Percentiles rank a stretch among this genome's conserved stretches.
Conservation (phyloP, 1,140 invertebrate genomes). For the Nephila pilipes region DNA sequence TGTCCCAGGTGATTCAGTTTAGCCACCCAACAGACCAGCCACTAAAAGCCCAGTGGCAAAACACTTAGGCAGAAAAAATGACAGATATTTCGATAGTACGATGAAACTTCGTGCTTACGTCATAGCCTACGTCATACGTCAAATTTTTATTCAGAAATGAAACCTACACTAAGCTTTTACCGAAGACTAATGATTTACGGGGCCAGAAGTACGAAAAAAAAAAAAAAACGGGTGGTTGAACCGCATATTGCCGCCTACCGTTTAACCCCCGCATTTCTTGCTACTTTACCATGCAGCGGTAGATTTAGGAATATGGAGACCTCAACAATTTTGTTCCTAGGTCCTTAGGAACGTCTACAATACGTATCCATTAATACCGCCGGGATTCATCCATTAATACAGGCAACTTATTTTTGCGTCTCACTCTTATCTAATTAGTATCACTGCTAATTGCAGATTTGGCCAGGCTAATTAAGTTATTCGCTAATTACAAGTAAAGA, state of each 20-base stretch:
- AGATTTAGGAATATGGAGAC: not conserved
- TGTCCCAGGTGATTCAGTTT: not conserved
- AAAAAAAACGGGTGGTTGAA: constrained; percentile 65
- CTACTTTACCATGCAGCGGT: not conserved
- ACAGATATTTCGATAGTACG: constrained; percentile 5
- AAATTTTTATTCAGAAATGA: constrained; percentile 62
- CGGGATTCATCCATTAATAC: no score
- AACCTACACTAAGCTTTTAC: constrained; percentile 66
- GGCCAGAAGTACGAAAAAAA: constrained; percentile 61
- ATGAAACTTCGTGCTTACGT: constrained; percentile 20
- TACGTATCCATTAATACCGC: not conserved
- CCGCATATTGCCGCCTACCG: constrained; percentile 62
- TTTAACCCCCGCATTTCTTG: constrained; percentile 53
- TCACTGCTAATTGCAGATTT: no score
- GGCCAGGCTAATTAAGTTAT: no score
- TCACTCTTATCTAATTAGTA: no score
- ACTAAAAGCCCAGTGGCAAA: constrained; percentile 20
- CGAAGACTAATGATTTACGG: constrained; percentile 70
- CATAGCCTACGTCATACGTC: constrained; percentile 49
- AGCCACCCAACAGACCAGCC: not conserved
- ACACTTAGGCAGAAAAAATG: not conserved
- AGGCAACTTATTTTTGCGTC: no score
- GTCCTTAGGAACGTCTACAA: not conserved
- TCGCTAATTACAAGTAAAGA: no score
- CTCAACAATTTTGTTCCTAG: not conserved